Evolutionary conservation across 1,140 invertebrate genomes (phyloP), one percentile per base, ranked within the genome.

Genomic region (Rhynchophorus ferrugineus): DNA sequence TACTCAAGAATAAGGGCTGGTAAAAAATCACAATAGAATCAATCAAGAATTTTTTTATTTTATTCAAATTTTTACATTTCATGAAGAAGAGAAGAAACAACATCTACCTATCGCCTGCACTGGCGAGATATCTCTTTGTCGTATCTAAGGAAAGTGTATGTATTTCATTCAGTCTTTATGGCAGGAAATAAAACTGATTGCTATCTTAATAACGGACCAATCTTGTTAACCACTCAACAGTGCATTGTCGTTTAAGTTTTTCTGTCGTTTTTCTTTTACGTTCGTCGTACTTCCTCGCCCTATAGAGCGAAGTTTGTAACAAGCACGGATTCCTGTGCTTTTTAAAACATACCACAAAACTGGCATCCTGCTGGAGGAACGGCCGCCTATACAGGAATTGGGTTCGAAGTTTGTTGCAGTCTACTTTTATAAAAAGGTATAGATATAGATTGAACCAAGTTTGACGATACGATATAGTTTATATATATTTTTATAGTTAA

Each of bases 191-290:
- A 69, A 69, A 67, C 64, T 64, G 66, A 68, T 69, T 69, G 67
- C 65, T 67, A 69, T 69, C 67, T 69, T 69, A 69, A 69, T 69
- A 66, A 66, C 64, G 53, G 67, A 67, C 61, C 67, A 67, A 69
- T 69, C 67, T 69, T 69, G 67, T 69, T 69, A 69, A 67, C 64
- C 63, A 59, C 63, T 63, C 60, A 60, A 64, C 65, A 59, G 61
- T 65, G 59, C 60, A 62, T 66, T 60, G 64, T 62, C 62, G 54
- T 60, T 62, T 61, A 45, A 57, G 52, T 62, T 65, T 61, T 63
- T 60, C 44, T 20, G 35, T 21, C 36, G 43, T 54, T 47, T 62
- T 58, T 57, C 57, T 62, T 62, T 49, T 44, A 52, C 56, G 55
- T 48, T 54, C 44, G 51, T 36, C 5, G 50, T 59, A 54, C 47